Conservation (phyloP, 2,797 vertebrate species). For the Choloepus didactylus region DNA sequence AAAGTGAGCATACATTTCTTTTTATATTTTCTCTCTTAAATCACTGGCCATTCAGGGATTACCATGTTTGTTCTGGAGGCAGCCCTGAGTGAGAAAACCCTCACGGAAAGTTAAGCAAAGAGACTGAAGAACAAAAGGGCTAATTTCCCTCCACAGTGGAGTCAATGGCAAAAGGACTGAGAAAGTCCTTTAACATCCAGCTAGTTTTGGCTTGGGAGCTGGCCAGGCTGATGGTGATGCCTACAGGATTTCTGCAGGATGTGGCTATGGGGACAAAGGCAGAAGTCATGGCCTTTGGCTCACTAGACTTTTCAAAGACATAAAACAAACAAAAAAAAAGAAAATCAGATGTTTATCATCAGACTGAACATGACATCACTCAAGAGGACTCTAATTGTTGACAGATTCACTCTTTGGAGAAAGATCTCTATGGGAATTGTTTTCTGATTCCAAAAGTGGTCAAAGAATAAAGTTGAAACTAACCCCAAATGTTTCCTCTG, state of each 20-base stretch:
- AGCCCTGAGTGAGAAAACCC: background rate
- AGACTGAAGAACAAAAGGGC: background rate
- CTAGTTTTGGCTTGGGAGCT: background rate
- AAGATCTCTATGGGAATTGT: background rate
- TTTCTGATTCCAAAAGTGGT: background rate
- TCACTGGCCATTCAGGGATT: background rate
- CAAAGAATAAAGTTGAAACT: slow-evolving; percentile 15
- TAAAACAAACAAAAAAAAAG: background rate
- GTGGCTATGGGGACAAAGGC: background rate
- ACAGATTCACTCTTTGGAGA: slow-evolving; percentile 34
- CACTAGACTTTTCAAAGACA: background rate
- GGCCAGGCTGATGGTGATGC: background rate
- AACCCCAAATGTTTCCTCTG: background rate
- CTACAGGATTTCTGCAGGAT: background rate
- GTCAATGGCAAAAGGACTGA: background rate
- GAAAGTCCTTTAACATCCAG: background rate
- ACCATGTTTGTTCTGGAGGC: background rate
- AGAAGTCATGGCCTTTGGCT: background rate
- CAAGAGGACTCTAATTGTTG: background rate
- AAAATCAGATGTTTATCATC: slow-evolving; percentile 59
- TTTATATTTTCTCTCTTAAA: background rate
- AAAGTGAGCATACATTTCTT: background rate
- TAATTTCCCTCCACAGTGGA: background rate
- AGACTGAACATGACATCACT: background rate
- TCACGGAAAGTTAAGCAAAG: background rate